phyloP scores from a whole-genome alignment of 2,113 vertebrate species.

The Meles meles region DNA sequence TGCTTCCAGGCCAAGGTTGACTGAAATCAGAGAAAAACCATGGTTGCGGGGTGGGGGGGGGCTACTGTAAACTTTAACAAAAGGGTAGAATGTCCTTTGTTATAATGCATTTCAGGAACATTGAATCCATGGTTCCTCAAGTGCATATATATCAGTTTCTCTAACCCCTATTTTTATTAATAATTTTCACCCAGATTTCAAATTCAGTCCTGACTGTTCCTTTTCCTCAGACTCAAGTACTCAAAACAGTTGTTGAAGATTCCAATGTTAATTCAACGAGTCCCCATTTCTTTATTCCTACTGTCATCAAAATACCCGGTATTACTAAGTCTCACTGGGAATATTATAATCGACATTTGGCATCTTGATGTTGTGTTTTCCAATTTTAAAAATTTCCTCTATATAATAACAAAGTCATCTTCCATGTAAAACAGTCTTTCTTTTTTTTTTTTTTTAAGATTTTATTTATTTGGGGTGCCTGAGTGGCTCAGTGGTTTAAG shows the following conservation, averaged over 20 bases:
- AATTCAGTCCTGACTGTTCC: background rate
- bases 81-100: background rate
- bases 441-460: no score
- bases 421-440: background rate
- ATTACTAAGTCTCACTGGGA: background rate
- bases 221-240: background rate
- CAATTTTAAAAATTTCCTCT: background rate
- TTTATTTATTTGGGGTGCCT: no score
- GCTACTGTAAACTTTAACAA: background rate
- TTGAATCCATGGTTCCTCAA: background rate
- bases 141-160: background rate
- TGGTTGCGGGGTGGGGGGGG: background rate
- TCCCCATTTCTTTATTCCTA: accelerated
- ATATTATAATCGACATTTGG: background rate
- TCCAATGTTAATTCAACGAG: background rate
- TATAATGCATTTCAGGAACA: background rate
- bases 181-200: background rate
- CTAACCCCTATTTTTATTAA: background rate
- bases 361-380: background rate
- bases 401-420: background rate
- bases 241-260: background rate
- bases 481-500: no score
- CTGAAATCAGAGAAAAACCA: background rate
- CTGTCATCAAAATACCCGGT: background rate
- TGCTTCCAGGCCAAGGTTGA: background rate